Percentiles rank a stretch among this genome's conserved stretches.
Conservation (phyloP, 2,113 vertebrate species). For the Scytalopus superciliaris region DNA sequence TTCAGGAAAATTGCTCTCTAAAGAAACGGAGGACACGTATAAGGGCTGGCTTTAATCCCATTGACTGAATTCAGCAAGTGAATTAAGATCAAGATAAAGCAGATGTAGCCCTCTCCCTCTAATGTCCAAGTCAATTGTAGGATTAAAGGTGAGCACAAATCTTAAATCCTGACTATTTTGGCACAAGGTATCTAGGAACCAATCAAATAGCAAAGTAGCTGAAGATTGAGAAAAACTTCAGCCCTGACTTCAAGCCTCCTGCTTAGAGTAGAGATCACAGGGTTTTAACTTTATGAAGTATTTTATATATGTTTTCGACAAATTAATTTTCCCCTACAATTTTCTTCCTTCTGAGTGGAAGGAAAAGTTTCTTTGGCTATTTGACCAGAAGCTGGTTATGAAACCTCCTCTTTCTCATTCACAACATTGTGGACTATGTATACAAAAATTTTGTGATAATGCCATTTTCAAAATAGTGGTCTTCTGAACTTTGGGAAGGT, state of each 20-base stretch:
- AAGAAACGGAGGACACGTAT: accelerated
- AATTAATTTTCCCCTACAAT: neutral
- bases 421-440: neutral
- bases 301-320: neutral
- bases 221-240: neutral
- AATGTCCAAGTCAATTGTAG: neutral
- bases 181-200: neutral
- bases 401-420: neutral
- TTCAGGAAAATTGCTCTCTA: neutral
- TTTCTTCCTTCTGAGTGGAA: neutral
- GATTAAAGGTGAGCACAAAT: neutral
- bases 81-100: neutral
- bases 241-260: neutral
- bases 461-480: neutral
- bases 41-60: neutral
- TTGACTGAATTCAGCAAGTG: neutral
- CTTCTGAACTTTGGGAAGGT: neutral
- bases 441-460: neutral
- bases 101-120: accelerated
- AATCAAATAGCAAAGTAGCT: neutral
- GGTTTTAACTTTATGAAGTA: neutral
- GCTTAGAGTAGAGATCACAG: neutral
- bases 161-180: neutral
- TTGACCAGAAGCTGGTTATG: neutral
- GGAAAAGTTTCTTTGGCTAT: neutral